phyloP scores from a whole-genome alignment of 2,113 vertebrate genomes.

The Rhipidura dahli region DNA sequence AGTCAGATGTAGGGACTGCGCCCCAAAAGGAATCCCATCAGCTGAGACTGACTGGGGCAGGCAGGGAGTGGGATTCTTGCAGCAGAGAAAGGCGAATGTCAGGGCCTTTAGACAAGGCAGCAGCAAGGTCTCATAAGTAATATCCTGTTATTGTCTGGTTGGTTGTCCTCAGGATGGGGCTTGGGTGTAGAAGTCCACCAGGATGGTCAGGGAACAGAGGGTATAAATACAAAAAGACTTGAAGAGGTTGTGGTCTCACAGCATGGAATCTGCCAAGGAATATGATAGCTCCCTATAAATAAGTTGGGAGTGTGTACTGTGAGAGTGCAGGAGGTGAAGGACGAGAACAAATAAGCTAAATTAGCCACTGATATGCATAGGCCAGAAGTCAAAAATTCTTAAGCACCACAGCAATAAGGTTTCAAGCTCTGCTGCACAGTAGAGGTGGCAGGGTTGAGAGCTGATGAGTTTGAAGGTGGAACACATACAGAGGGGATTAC shows the following conservation, averaged over 20 bases:
- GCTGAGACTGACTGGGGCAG: neutral
- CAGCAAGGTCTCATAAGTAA: neutral
- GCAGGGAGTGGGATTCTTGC: neutral
- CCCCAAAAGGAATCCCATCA: neutral
- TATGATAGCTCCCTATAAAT: slow-evolving; percentile 37
- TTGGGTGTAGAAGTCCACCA: neutral
- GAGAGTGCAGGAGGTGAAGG: slow-evolving; percentile 10
- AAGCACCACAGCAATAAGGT: neutral
- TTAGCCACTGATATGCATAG: neutral
- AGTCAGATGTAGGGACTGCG: neutral
- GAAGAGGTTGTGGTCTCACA: neutral
- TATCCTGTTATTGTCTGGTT: neutral
- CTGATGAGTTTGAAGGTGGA: neutral
- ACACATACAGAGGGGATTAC: neutral
- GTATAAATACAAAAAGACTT: neutral
- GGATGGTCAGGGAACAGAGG: neutral
- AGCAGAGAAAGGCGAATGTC: neutral
- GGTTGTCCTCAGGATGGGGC: neutral
- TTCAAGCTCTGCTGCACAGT: neutral
- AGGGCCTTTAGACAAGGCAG: neutral
- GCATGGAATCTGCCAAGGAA: neutral
- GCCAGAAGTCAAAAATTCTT: neutral
- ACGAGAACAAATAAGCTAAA: neutral
- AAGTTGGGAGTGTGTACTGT: neutral
- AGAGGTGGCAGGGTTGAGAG: neutral